phyloP scores from a whole-genome alignment of 2,113 vertebrate species.

The Myocastor coypus region DNA sequence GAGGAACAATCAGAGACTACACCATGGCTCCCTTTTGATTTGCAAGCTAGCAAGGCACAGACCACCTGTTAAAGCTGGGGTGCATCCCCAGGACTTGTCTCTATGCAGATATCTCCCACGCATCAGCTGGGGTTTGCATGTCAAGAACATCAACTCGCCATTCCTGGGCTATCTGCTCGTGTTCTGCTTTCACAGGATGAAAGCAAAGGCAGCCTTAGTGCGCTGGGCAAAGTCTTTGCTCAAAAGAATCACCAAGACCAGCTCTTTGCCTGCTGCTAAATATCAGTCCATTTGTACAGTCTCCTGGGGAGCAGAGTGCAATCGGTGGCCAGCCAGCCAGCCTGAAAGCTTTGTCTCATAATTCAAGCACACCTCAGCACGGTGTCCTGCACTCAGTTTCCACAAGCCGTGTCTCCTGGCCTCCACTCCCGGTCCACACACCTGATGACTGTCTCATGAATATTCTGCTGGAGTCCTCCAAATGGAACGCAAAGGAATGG shows the following conservation, averaged over 20 bases:
- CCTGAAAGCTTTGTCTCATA: conserved; percentile 62
- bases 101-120: background rate
- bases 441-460: conserved; percentile 12
- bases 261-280: conserved; percentile 63
- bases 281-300: conserved; percentile 75
- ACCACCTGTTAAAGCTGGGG: background rate
- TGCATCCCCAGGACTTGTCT: background rate
- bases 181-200: conserved; percentile 2
- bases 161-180: background rate
- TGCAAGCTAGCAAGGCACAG: background rate
- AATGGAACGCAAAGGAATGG: conserved; percentile 55
- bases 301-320: conserved; percentile 71
- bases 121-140: background rate
- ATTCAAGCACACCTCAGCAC: conserved; percentile 70
- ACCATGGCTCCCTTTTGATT: background rate
- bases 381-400: conserved; percentile 58
- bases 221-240: conserved; percentile 43
- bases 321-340: conserved; percentile 35
- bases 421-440: conserved; percentile 64
- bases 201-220: conserved; percentile 34
- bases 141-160: conserved; percentile 28
- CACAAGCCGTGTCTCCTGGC: conserved; percentile 63
- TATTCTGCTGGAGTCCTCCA: conserved; percentile 57
- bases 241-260: conserved; percentile 61
- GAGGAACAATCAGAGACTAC: background rate